Evolutionary conservation across 2,113 vertebrate genomes (phyloP).

Genomic region (Galemys pyrenaicus): DNA sequence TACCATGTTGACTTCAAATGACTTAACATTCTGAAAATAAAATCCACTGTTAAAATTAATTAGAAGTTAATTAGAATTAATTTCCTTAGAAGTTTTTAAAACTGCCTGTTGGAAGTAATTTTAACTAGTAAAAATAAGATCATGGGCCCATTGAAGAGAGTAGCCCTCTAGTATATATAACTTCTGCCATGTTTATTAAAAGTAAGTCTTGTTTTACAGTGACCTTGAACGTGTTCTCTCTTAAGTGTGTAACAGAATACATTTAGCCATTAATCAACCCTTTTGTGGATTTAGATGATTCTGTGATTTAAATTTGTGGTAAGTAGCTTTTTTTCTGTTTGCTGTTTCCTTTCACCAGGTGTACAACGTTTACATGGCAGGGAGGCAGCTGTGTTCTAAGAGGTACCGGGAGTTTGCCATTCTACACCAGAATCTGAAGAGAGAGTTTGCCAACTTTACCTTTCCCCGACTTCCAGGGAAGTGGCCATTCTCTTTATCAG

Average conservation of each 20-base stretch:
- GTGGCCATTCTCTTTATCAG: constrained; percentile 97
- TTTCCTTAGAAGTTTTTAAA: constrained; percentile 50
- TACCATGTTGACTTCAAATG: background rate
- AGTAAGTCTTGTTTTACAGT: constrained; percentile 39
- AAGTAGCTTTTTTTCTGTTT: constrained; percentile 2
- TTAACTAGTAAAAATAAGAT: constrained; percentile 44
- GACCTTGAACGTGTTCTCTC: background rate
- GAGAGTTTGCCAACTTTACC: constrained; percentile 95
- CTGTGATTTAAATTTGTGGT: constrained; percentile 23
- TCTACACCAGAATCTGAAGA: constrained; percentile 96
- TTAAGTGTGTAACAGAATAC: background rate
- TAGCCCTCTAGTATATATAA: background rate
- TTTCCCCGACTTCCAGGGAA: constrained; percentile 97
- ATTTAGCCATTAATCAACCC: background rate
- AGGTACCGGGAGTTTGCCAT: constrained; percentile 97
- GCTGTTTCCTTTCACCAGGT: constrained; percentile 84
- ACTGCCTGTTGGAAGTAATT: background rate
- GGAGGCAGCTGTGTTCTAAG: constrained; percentile 96
- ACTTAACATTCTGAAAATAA: constrained; percentile 49
- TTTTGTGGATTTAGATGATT: background rate
- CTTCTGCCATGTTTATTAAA: constrained; percentile 10
- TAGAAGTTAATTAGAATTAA: too few relatives aligned
- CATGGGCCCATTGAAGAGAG: background rate
- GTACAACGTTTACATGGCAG: constrained; percentile 98
- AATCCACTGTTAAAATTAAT: background rate